Percentiles rank a stretch among this genome's conserved stretches.
These are phyloP conservation scores for Grus americana DNA, from an alignment of 2,113 vertebrate genomes.

Conservation along the genomic window DNA sequence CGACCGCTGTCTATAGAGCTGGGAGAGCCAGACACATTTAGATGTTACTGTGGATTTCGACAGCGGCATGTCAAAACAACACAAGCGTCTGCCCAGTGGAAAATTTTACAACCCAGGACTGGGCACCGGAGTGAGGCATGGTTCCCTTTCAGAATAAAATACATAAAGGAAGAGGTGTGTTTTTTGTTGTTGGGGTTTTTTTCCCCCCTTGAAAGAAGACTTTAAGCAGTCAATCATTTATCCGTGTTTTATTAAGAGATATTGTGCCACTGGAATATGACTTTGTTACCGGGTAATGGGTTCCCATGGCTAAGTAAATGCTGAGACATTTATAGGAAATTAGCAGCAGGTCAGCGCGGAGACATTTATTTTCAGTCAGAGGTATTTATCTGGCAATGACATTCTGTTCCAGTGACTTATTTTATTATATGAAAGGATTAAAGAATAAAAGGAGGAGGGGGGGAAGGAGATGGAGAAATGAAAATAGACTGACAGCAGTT, in stretches of 20 bases:
- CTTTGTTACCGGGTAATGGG: slow-evolving; percentile 55
- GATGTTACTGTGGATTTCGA: slow-evolving; percentile 76
- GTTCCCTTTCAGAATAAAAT: slow-evolving; percentile 63
- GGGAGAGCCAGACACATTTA: slow-evolving; percentile 72
- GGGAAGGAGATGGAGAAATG: slow-evolving; percentile 58
- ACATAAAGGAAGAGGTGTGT: neutral
- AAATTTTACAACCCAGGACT: slow-evolving; percentile 66
- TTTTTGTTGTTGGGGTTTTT: neutral
- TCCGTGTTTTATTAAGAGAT: slow-evolving; percentile 72
- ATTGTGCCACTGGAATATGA: slow-evolving; percentile 46
- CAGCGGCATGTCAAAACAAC: slow-evolving; percentile 73
- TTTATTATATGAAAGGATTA: slow-evolving; percentile 71
- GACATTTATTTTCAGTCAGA: slow-evolving; percentile 64
- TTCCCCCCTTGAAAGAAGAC: neutral
- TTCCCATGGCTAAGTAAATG: slow-evolving; percentile 68
- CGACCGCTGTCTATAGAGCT: slow-evolving; percentile 72
- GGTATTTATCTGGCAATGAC: slow-evolving; percentile 67
- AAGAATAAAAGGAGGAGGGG: slow-evolving; percentile 55
- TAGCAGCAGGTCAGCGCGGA: slow-evolving; percentile 54
- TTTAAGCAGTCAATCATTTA: slow-evolving; percentile 65
- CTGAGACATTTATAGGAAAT: slow-evolving; percentile 65
- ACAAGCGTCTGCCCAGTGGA: slow-evolving; percentile 69
- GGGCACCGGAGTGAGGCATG: slow-evolving; percentile 34
- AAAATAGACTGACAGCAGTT: slow-evolving; percentile 64
- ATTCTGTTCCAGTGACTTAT: slow-evolving; percentile 70